Base-by-base conservation (phyloP, 2,113 vertebrate genomes). In the Epinephelus cyanopodus region DNA sequence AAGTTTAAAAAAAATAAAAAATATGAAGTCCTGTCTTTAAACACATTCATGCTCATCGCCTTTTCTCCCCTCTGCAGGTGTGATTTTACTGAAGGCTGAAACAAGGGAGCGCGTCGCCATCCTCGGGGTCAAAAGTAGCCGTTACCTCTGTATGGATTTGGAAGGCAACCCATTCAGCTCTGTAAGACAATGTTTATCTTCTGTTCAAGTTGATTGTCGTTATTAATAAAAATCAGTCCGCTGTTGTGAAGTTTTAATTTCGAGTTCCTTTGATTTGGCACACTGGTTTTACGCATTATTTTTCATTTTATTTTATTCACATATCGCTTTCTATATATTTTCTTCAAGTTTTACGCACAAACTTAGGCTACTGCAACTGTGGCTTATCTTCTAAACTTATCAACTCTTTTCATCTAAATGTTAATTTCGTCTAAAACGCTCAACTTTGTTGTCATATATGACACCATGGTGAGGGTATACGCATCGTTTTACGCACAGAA, bases 101-200 rank as follows among this genome's bases (percentile, higher is more conserved):
- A 95, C 94, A 5, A 93, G 96, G 17, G 97, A 98, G 65, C 95
- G 95, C 5, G 79, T 98, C 12, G 96, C 96, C 70, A 98, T 99
- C 85, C 95, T 94, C 2, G 98, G 98, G 0, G 97, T 97, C 62
- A 98, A 97, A 89, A 99, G 96, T 5, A 95, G 95, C 62, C 92
- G 96, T 0, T 98, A 96, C 87, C 90, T 99, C 15, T 99, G 98
- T 17, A 97, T 99, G 98, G 97, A 98, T 65, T 58, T 58, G 18
- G 92, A 87, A 50, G 98, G 98, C 61, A 96, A 95, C 74, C 93
- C 97, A 21, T 98, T 97, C 84, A 98, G 97, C 86, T 98, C 96
- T 11, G 98, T 99, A 89, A 97, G 97, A 93, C 37, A 68, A 23
- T 17, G 7, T 15, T 25, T n/a, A 11, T 1, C 33, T 70, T 58